Evolutionary conservation across 2,113 vertebrate species (phyloP), one percentile per base, ranked within the genome.

Genomic region (Agelaius phoeniceus): DNA sequence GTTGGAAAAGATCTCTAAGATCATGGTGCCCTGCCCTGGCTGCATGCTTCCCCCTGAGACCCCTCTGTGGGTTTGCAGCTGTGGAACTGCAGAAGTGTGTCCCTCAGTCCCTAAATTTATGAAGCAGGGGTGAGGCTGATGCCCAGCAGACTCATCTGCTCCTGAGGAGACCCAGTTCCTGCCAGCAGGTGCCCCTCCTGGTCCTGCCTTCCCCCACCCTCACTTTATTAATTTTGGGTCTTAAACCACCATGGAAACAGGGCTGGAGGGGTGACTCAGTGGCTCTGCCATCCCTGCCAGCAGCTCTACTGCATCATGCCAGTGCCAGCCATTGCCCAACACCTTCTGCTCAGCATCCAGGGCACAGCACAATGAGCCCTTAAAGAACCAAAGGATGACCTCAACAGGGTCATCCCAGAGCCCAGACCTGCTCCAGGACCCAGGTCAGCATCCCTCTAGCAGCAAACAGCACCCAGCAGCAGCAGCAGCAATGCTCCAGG

Each of bases 131-230:
- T 3, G 3, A 54, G 46, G 75, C 59, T 39, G 54, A 39, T 67
- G 30, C 55, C 49, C 58, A 52, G 28, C 11, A 8, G 62, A 77
- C 20, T 84, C 63, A 49, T 11, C 81, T 18, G 41, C 82, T 83
- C 39, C 52, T 1, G 0, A 39, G 39, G 31, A 62, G 22, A 63
- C 4, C 0, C 6, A 41, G 44, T 3, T 52, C 16, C 62, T 44
- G 37, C n/a, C 82, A 52, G 44, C 0, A 2, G 21, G n/a, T 66
- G 55, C 72, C 55, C 13, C 22, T 81, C 79, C 86, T 92, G 23
- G 46, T 51, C 72, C 81, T 91, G 78, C 82, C 63, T 71, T 80
- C 16, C 55, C 73, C 35, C 41, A 72, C 57, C 33, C 35, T 65
- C 61, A 11, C 13, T 59, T 48, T 23, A 30, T n/a, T 59, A 15